Conservation (phyloP, 2,113 vertebrate genomes). For the Carassius gibelio region DNA sequence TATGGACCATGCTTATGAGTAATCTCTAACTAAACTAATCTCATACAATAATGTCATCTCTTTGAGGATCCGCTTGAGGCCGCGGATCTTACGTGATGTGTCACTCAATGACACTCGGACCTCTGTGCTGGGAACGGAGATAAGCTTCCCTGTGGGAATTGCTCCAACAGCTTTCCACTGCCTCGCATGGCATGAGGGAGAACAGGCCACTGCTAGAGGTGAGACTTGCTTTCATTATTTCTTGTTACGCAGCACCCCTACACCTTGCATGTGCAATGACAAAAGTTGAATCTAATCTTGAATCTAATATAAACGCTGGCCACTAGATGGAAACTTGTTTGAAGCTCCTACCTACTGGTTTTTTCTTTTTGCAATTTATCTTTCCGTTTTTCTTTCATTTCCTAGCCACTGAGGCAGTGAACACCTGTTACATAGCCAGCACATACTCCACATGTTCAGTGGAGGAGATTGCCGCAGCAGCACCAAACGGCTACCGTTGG, state of each 20-base stretch:
- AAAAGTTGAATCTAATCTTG: too few relatives aligned
- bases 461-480: constrained; percentile 84
- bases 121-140: constrained; percentile 82
- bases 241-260: too few relatives aligned
- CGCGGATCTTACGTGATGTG: constrained; percentile 83
- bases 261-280: too few relatives aligned
- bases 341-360: neutral
- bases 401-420: constrained; percentile 80
- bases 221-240: neutral
- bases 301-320: neutral
- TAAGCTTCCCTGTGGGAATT: constrained; percentile 89
- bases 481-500: constrained; percentile 83
- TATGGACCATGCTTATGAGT: neutral
- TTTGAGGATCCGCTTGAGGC: constrained; percentile 84
- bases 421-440: constrained; percentile 87
- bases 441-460: constrained; percentile 85
- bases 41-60: neutral
- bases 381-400: neutral
- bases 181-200: constrained; percentile 89
- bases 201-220: constrained; percentile 93
- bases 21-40: neutral
- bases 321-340: neutral
- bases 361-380: neutral
- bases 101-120: constrained; percentile 83
- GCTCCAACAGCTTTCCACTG: constrained; percentile 89